These are phyloP conservation scores for Lepus oiostolus DNA, from an alignment of 2,797 vertebrate genomes.

Conservation along the genomic window DNA sequence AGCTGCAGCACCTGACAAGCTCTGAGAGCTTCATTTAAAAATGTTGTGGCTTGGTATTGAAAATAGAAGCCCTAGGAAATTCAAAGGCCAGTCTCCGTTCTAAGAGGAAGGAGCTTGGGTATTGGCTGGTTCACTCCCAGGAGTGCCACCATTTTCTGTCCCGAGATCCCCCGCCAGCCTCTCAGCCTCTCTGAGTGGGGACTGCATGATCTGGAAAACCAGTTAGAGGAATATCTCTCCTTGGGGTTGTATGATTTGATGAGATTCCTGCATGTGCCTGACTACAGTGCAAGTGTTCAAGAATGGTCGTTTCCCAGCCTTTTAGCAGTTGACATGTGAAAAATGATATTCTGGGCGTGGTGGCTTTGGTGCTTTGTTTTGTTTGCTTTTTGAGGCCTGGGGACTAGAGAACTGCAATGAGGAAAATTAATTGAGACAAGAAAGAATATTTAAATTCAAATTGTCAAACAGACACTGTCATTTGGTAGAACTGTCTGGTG, in stretches of 20 bases:
- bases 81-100: background rate
- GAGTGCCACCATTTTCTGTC: background rate
- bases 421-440: constrained; percentile 53
- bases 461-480: background rate
- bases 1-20: constrained; percentile 27
- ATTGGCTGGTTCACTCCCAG: background rate
- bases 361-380: constrained; percentile 23
- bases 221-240: background rate
- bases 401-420: constrained; percentile 18
- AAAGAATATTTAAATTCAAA: constrained; percentile 13
- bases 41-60: background rate
- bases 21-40: constrained; percentile 38
- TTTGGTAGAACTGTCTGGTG: background rate
- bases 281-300: background rate
- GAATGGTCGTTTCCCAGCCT: background rate
- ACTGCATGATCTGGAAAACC: background rate
- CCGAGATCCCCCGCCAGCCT: background rate
- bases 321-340: background rate
- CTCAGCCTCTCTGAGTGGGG: background rate
- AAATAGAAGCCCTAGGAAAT: constrained; percentile 26
- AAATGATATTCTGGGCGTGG: background rate
- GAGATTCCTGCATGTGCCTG: background rate
- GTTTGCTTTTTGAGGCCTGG: background rate
- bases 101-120: background rate
- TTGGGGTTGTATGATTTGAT: background rate